Evolutionary conservation across 2,888 invertebrate species (phyloP), one percentile per base, ranked within the genome.

Genomic region (Anthoptus insignis): DNA sequence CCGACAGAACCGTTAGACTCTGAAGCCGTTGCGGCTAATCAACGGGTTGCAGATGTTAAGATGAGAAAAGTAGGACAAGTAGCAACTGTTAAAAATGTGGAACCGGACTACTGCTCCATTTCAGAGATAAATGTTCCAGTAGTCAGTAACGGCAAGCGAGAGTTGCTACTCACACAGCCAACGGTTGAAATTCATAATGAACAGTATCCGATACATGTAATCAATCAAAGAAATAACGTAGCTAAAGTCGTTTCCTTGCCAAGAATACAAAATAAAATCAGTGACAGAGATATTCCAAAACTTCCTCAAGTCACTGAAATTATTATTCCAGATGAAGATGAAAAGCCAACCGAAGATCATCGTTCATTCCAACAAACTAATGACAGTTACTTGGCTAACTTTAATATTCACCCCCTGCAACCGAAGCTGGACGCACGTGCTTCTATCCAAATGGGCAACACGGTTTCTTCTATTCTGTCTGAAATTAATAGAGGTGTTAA

Each of bases 91-190:
- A 89, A 88, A 76, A 87, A 81, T 80, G 81, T 90, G 69, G 96
- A 96, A 85, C 96, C 96, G 69, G 96, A 96, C 87, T 96, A 96
- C 92, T 96, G 96, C 84, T 96, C 96, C 79, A 96, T 96, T 87
- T 96, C 96, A 72, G 96, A 96, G 91, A 94, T 96, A 87, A 95
- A 95, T 93, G 94, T 95, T 83, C 93, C 93, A 90, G 95, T 95
- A 86, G 94, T 94, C 82, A 94, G 93, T 86, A 83, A 94, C 81
- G 88, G 92, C 73, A 93, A 92, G 79, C 84, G 93, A 74, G 93
- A 92, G 86, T 86, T 93, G 87, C 88, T 93, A 82, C 91, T 93
- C 65, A 91, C 91, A 80, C 93, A 93, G 84, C 93, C 93, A 74
- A 90, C 93, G 75, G 89, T 93, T 64, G 93, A 93, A 81, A 93